Conservation (phyloP, 2,888 invertebrate genomes). For the Imbricaverruca yamaguchii region DNA sequence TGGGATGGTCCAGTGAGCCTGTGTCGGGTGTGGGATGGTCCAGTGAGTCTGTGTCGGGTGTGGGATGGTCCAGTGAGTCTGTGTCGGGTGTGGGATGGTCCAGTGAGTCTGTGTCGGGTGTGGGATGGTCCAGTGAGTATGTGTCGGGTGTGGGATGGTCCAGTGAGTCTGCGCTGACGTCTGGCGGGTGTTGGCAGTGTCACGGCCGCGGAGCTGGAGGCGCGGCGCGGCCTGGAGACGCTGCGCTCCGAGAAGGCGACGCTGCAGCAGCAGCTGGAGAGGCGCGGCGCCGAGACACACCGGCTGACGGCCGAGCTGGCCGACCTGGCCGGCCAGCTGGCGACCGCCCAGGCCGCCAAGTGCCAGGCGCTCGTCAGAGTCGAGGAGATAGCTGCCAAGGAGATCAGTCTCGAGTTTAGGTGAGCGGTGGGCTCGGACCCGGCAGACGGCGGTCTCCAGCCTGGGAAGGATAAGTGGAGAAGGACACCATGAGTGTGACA, state of each 20-base stretch:
- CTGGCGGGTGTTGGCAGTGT: neutral
- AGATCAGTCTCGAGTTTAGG: constrained; percentile 68
- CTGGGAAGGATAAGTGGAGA: no score
- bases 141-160: neutral
- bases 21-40: no score
- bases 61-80: no score
- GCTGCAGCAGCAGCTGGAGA: constrained; percentile 23
- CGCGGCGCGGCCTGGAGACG: neutral
- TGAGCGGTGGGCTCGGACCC: constrained; percentile 34
- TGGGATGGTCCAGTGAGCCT: no score
- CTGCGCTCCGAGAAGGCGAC: neutral
- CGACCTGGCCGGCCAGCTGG: constrained; percentile 63
- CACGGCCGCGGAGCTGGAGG: neutral
- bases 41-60: no score
- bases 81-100: no score
- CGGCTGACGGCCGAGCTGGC: constrained; percentile 60
- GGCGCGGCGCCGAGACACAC: constrained; percentile 63
- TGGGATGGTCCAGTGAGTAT: no score
- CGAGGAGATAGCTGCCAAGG: constrained; percentile 72
- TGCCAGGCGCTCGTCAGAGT: constrained; percentile 71
- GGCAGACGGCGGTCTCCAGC: no score
- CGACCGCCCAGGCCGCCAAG: constrained; percentile 66
- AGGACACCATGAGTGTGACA: no score
- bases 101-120: no score
- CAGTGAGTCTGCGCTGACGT: no score